These are phyloP conservation scores for Apamea monoglypha DNA, from an alignment of 2,888 invertebrate genomes.

Conservation along the genomic window DNA sequence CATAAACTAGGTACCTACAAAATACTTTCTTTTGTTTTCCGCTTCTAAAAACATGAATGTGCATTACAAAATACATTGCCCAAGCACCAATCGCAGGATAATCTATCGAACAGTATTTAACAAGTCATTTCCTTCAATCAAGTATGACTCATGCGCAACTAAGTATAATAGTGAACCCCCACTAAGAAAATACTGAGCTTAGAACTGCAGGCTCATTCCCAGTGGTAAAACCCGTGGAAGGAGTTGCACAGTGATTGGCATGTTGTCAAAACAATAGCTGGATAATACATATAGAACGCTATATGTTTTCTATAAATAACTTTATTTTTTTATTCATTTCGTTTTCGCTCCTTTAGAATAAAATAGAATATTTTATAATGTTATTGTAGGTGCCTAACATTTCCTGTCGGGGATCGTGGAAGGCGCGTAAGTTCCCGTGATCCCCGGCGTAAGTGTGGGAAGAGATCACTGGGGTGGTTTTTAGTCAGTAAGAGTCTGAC, in stretches of 20 bases:
- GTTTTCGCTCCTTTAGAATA: not conserved
- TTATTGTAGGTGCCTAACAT: too few species aligned
- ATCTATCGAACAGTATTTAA: conserved; percentile 49
- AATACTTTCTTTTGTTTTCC: not conserved
- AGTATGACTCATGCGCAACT: conserved; percentile 40
- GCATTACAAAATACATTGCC: conserved; percentile 27
- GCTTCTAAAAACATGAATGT: conserved; percentile 2
- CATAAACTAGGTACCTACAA: not conserved
- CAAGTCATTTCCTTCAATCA: conserved; percentile 53
- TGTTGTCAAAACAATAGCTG: not conserved
- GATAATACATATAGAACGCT: not conserved
- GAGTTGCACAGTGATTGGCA: not conserved
- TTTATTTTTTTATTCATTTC: not conserved
- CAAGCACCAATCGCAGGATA: conserved; percentile 36
- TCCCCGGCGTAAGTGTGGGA: too few species aligned
- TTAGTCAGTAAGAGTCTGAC: too few species aligned
- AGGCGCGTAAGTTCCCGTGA: too few species aligned
- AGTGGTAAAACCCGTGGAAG: not conserved
- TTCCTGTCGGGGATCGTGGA: too few species aligned
- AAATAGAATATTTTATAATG: not conserved
- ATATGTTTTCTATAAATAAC: not conserved
- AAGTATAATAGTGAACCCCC: conserved; percentile 21
- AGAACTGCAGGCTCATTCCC: conserved; percentile 33
- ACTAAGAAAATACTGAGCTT: conserved; percentile 5
- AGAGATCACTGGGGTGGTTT: too few species aligned